Conservation (phyloP, 2,113 vertebrate genomes). For the Heteronetta atricapilla region DNA sequence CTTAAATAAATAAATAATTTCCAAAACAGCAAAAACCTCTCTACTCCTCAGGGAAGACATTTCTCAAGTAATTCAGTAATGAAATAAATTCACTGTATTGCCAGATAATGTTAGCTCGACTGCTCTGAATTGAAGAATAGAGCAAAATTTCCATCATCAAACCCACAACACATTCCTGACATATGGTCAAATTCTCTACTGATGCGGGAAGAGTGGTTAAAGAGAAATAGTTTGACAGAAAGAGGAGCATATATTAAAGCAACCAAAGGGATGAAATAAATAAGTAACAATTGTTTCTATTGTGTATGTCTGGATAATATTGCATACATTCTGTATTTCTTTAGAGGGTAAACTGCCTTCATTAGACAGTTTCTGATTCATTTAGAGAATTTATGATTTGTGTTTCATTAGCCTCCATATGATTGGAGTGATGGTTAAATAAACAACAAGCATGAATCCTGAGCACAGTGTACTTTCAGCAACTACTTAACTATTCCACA, state of each 20-base stretch:
- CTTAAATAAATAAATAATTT: not conserved
- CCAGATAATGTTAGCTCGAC: accelerated
- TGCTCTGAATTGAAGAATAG: not conserved
- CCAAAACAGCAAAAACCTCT: not conserved
- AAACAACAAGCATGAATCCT: not conserved
- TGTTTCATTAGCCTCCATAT: not conserved
- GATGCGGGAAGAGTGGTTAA: not conserved
- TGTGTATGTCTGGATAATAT: not conserved
- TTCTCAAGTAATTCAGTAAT: not conserved
- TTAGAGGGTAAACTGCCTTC: not conserved
- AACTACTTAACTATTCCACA: not conserved
- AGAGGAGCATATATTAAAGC: not conserved
- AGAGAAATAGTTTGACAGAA: not conserved
- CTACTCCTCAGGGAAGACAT: not conserved
- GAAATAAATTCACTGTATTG: not conserved
- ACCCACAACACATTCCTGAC: not conserved
- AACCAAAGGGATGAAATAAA: not conserved
- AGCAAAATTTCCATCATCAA: not conserved
- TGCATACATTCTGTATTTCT: not conserved
- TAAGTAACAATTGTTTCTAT: not conserved
- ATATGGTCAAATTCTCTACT: not conserved
- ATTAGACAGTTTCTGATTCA: not conserved
- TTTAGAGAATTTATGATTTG: not conserved
- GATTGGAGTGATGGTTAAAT: not conserved
- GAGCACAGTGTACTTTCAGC: not conserved